A percentile compares a stretch with the other conserved stretches of the same genome.
These are phyloP conservation scores for Parelbella ahira DNA, from an alignment of 2,888 invertebrate species.

Conservation along the genomic window DNA sequence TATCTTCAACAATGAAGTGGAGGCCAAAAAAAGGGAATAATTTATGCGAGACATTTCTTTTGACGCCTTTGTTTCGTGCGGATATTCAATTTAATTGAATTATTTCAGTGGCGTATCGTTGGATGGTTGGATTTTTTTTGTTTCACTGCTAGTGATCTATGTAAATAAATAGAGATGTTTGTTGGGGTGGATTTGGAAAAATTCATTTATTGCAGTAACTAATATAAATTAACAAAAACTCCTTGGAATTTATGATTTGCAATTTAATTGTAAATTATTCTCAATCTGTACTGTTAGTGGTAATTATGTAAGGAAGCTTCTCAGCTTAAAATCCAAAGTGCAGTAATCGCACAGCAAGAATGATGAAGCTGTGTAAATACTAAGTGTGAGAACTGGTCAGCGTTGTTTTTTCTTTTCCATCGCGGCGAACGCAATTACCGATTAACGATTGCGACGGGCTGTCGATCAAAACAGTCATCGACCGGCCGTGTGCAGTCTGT, in stretches of 20 bases:
- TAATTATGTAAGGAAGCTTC: too few relatives aligned
- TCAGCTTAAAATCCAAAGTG: too few relatives aligned
- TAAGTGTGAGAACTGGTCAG: slow-evolving; percentile 24
- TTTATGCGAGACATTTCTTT: slow-evolving; percentile 75
- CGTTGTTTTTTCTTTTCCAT: slow-evolving; percentile 5
- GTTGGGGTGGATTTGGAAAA: too few relatives aligned
- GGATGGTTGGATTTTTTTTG: slow-evolving; percentile 7
- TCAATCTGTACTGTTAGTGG: too few relatives aligned
- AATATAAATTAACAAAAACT: too few relatives aligned
- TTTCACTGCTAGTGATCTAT: slow-evolving; percentile 20
- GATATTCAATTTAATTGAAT: slow-evolving; percentile 66
- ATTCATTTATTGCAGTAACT: too few relatives aligned
- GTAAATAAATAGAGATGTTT: slow-evolving; percentile 8
- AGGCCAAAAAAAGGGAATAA: slow-evolving; percentile 63
- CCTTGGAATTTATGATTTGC: too few relatives aligned
- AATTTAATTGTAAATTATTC: too few relatives aligned
- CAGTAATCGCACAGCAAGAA: too few relatives aligned
- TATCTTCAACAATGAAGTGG: slow-evolving; percentile 74
- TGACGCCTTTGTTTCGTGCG: slow-evolving; percentile 67
- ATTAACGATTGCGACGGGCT: slow-evolving; percentile 19
- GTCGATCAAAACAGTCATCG: slow-evolving; percentile 21
- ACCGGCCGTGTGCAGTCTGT: too few relatives aligned
- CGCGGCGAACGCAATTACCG: slow-evolving; percentile 22
- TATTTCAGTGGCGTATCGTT: slow-evolving; percentile 27
- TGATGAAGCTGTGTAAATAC: slow-evolving; percentile 18